These are phyloP conservation scores for Pachymerium ferrugineum DNA, from an alignment of 2,888 invertebrate genomes.

Conservation along the genomic window DNA sequence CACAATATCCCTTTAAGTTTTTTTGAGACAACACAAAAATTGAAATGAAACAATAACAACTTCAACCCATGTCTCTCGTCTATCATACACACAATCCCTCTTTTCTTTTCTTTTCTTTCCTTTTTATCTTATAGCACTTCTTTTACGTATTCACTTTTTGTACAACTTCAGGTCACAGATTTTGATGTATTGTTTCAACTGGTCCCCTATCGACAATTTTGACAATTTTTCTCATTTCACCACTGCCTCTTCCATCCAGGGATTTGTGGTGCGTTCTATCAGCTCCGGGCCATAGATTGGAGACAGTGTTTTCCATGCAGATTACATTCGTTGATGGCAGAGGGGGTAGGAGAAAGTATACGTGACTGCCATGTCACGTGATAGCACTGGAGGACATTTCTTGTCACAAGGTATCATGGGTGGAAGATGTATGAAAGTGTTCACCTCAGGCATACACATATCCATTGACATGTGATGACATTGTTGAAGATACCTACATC, in stretches of 20 bases:
- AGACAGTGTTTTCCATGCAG: slow-evolving; percentile 9
- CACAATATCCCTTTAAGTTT: too few relatives aligned
- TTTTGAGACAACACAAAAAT: too few relatives aligned
- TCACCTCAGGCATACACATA: neutral
- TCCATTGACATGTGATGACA: slow-evolving; percentile 3
- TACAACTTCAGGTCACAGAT: slow-evolving; percentile 9
- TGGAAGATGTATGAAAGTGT: neutral
- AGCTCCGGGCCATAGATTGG: neutral
- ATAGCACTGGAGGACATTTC: neutral
- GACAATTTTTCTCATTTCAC: slow-evolving; percentile 15
- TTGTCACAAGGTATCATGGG: neutral
- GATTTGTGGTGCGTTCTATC: slow-evolving; percentile 3
- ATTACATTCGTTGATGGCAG: neutral
- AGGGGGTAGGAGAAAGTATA: neutral
- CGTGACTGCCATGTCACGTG: slow-evolving; percentile 7
- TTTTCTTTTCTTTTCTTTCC: neutral
- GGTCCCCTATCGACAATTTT: slow-evolving; percentile 14
- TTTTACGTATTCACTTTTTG: slow-evolving; percentile 2
- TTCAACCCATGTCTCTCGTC: neutral
- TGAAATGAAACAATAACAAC: slow-evolving; percentile 11
- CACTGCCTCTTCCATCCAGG: neutral
- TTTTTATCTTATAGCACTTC: neutral
- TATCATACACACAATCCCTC: neutral
- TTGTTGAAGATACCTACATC: neutral
- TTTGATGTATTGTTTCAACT: slow-evolving; percentile 16